Evolutionary conservation across 2,888 invertebrate genomes (phyloP), one percentile per base, ranked within the genome.

Genomic region (Fabriciana adippe): DNA sequence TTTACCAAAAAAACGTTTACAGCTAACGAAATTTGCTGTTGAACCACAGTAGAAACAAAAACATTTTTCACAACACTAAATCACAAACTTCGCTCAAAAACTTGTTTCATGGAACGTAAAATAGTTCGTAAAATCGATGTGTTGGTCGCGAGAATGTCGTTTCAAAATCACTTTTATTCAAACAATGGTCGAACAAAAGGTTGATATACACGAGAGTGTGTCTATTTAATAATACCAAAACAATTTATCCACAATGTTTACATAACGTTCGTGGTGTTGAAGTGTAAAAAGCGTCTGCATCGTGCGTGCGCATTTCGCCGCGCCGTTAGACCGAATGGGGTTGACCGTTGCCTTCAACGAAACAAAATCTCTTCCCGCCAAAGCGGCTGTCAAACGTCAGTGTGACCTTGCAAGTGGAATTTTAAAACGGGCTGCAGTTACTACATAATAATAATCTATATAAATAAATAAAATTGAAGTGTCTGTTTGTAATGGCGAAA

Each of bases 221-320:
- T 31, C 31, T 57, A 59, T 60, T 55, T 48, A 16, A 48, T 53
- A 55, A 54, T 41, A 54, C 48, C 26, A 65, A 31, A 60, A 50
- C 48, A 18, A 14, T 69, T 60, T 31, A 64, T 14, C 61, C 18
- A 63, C 55, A 60, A 63, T 73, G 69, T 73, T 74, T 73, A 71
- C 70, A 70, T 54, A 68, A 70, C 57, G 45, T 35, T 47, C 5
- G 53, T 45, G 14, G 47, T 65, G 53, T 47, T 35, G 16, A n/a
- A 50, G 51, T 16, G 21, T 53, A 55, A 35, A 48, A 21, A 21
- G 57, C 55, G 61, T 31, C 71, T 66, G 70, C 66, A 69, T 14
- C 67, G 69, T 78, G 78, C 81, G 81, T 79, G 80, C 81, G 79
- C 79, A 78, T 51, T 8, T 55, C 45, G 15, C 65, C 69, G 66